Evolutionary conservation across 2,888 invertebrate genomes (phyloP), one percentile per base, ranked within the genome.

Genomic region (Seira ritae): DNA sequence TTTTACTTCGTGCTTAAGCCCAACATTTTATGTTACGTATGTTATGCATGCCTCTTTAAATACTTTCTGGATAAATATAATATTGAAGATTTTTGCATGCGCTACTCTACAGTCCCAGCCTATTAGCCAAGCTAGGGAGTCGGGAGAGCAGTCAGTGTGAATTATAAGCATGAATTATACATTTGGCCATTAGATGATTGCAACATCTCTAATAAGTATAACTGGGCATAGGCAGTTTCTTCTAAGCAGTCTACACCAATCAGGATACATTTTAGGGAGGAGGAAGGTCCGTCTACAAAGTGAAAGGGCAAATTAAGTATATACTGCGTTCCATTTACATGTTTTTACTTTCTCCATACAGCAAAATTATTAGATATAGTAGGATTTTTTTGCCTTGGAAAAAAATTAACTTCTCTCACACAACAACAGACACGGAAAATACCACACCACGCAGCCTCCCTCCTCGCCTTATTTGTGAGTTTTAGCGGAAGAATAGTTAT

Each of bases 131-230:
- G 81, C 84, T 84, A 76, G 84, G 82, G 83, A 84, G 73, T 80
- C 19, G 66, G 67, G n/a, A 55, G 73, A 24, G 65, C 12, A 60
- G 84, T 69, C 85, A 82, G 86, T 88, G 88, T 88, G 86, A 88
- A 88, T 88, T 88, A 88, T 88, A 85, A 87, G 81, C 86, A 88
- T 88, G 88, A 88, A 88, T 88, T 88, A 88, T 88, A 87, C 88
- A 88, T 88, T 88, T 87, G 85, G 73, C 88, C 88, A 88, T 88
- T 88, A 88, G 87, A 85, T 86, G 87, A 88, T 88, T 88, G 76
- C 87, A 84, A 86, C 86, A 87, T 88, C 88, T 76, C 76, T 87
- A 88, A 88, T 88, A n/a, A n/a, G n/a, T n/a, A n/a, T n/a, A 88
- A 88, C 88, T 85, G 84, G 79, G 79, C 84, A 81, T 71, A 84